Conservation (phyloP, 2,888 invertebrate species). For the Globia sparganii region DNA sequence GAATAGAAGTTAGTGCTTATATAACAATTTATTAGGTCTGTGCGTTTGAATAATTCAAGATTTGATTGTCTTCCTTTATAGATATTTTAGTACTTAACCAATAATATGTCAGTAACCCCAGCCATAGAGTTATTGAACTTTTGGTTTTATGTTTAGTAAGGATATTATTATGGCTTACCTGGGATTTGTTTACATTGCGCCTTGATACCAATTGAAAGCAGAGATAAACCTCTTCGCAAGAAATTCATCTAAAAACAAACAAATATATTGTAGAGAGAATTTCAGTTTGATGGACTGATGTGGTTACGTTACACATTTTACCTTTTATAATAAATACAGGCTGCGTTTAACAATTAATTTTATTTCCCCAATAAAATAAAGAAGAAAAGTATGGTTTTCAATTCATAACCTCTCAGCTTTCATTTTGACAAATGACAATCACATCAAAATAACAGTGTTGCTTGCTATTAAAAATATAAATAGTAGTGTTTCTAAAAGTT, state of each 20-base stretch:
- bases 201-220: conserved; percentile 80
- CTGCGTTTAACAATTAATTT: conserved; percentile 48
- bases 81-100: conserved; percentile 1
- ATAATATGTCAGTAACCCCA: neutral
- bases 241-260: conserved; percentile 85
- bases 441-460: conserved; percentile 45
- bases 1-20: neutral
- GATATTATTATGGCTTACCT: conserved; percentile 70
- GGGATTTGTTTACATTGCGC: conserved; percentile 77
- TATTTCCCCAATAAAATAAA: conserved; percentile 29
- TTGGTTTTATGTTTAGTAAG: neutral
- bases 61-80: neutral
- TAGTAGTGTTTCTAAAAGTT: neutral
- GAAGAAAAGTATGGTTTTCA: conserved; percentile 32
- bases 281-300: neutral
- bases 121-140: neutral
- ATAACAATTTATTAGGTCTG: neutral
- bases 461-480: conserved; percentile 3
- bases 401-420: conserved; percentile 63
- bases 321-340: conserved; percentile 38
- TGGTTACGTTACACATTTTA: conserved; percentile 9
- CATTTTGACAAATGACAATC: conserved; percentile 54
- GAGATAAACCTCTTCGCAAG: conserved; percentile 80
- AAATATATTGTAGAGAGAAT: neutral
- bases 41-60: neutral